Percentiles rank a stretch among this genome's conserved stretches.
Evolutionary conservation across 2,797 vertebrate species (phyloP).

Genomic region (Sebastolobus altivelis): DNA sequence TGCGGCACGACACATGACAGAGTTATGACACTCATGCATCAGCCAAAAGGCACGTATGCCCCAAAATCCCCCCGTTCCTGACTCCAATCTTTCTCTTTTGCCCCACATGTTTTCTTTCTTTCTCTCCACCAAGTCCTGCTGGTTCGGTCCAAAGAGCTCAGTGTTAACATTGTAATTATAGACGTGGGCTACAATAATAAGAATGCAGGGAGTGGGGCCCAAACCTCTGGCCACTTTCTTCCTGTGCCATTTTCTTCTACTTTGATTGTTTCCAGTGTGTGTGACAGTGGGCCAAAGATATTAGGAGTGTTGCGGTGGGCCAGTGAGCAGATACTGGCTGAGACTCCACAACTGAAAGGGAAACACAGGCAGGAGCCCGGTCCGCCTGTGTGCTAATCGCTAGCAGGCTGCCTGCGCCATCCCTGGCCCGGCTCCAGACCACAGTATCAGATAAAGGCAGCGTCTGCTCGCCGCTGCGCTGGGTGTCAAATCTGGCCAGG

Average conservation of each 20-base stretch:
- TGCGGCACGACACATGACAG: constrained; percentile 61
- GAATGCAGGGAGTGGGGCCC: constrained; percentile 57
- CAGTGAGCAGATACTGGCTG: constrained; percentile 76
- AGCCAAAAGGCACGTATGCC: constrained; percentile 49
- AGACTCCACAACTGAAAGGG: constrained; percentile 64
- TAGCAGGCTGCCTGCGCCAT: constrained; percentile 50
- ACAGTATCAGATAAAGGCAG: constrained; percentile 46
- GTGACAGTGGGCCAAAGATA: constrained; percentile 77
- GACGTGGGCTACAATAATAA: constrained; percentile 72
- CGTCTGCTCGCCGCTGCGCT: constrained; percentile 13
- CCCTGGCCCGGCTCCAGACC: constrained; percentile 38
- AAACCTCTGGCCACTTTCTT: constrained; percentile 79
- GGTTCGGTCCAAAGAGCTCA: constrained; percentile 53
- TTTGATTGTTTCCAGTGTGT: constrained; percentile 83
- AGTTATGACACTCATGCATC: constrained; percentile 58
- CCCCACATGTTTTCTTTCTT: constrained; percentile 43
- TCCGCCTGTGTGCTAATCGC: constrained; percentile 69
- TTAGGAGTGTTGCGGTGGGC: constrained; percentile 66
- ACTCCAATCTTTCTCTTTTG: constrained; percentile 22
- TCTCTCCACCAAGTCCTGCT: constrained; percentile 48
- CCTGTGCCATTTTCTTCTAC: constrained; percentile 75
- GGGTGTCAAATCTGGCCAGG: constrained; percentile 39
- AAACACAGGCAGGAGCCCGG: constrained; percentile 74
- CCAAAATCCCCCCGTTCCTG: not conserved
- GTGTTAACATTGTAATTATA: constrained; percentile 81